These are phyloP conservation scores for Endomychus coccineus DNA, from an alignment of 2,888 invertebrate species.

Conservation along the genomic window DNA sequence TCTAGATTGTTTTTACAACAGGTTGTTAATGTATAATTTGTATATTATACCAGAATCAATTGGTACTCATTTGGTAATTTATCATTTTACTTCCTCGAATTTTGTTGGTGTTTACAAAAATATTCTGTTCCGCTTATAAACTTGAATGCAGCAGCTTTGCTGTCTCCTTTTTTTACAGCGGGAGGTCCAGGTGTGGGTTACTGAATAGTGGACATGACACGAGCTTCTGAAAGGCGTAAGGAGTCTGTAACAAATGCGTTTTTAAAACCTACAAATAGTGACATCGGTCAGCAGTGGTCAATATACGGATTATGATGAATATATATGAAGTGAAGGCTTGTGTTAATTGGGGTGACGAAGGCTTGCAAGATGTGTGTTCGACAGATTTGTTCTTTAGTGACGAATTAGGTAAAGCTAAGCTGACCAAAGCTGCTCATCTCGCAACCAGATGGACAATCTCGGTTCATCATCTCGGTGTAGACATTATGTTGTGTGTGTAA, in stretches of 20 bases:
- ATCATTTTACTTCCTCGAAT: too few species aligned
- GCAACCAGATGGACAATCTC: too few species aligned
- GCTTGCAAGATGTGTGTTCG: conserved; percentile 10
- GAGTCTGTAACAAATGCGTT: conserved; percentile 11
- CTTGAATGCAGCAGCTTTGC: too few species aligned
- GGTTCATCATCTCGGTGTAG: too few species aligned
- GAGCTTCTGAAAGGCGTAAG: conserved; percentile 11
- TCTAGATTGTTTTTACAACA: too few species aligned
- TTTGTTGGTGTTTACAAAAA: too few species aligned
- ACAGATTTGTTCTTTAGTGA: conserved; percentile 15
- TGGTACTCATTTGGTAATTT: too few species aligned
- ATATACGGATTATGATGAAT: conserved; percentile 13
- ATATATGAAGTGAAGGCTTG: conserved; percentile 27
- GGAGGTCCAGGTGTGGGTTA: conserved; percentile 13
- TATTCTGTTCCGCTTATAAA: too few species aligned
- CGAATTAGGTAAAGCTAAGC: conserved; percentile 11
- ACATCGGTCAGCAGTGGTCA: conserved; percentile 14
- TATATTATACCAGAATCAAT: too few species aligned
- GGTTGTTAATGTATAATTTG: too few species aligned
- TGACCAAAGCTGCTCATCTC: conserved; percentile 8
- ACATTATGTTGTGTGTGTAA: too few species aligned
- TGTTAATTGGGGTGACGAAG: conserved; percentile 40
- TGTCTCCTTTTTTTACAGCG: conserved; percentile 10
- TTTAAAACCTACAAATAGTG: conserved; percentile 11
- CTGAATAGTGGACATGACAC: conserved; percentile 8